Conservation (phyloP, 2,113 vertebrate species). For the Neodontobutis hainanensis region DNA sequence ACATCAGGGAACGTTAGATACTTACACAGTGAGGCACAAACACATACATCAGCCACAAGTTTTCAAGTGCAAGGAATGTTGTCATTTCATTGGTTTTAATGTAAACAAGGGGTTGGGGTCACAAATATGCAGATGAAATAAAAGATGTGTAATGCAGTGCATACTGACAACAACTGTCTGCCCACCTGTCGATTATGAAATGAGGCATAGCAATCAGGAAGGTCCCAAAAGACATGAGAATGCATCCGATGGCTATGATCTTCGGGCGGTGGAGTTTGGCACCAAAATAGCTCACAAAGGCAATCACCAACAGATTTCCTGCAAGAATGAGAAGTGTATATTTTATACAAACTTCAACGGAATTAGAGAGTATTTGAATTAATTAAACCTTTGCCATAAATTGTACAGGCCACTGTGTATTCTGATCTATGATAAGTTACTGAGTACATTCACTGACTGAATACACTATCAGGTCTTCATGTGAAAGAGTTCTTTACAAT, state of each 20-base stretch:
- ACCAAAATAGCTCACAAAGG: constrained; percentile 95
- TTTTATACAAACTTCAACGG: too few relatives aligned
- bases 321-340: constrained; percentile 22
- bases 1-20: constrained; percentile 55
- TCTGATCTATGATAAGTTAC: too few relatives aligned
- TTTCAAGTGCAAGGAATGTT: background rate
- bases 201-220: constrained; percentile 91
- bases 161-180: constrained; percentile 4
- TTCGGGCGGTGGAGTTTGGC: constrained; percentile 92
- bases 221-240: constrained; percentile 91
- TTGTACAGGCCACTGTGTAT: too few relatives aligned
- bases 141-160: background rate
- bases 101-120: background rate
- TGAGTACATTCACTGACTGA: too few relatives aligned
- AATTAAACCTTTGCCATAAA: too few relatives aligned
- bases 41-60: constrained; percentile 4
- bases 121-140: background rate
- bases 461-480: too few relatives aligned
- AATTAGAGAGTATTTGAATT: too few relatives aligned
- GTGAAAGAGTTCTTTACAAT: too few relatives aligned
- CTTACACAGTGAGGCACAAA: constrained; percentile 35
- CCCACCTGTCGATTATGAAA: constrained; percentile 91
- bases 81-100: background rate
- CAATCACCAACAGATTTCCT: constrained; percentile 95
- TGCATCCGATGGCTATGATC: constrained; percentile 88